Percentiles rank a stretch among this genome's conserved stretches.
These are phyloP conservation scores for Urocynchramus pylzowi DNA, from an alignment of 2,113 vertebrate species.

Conservation along the genomic window DNA sequence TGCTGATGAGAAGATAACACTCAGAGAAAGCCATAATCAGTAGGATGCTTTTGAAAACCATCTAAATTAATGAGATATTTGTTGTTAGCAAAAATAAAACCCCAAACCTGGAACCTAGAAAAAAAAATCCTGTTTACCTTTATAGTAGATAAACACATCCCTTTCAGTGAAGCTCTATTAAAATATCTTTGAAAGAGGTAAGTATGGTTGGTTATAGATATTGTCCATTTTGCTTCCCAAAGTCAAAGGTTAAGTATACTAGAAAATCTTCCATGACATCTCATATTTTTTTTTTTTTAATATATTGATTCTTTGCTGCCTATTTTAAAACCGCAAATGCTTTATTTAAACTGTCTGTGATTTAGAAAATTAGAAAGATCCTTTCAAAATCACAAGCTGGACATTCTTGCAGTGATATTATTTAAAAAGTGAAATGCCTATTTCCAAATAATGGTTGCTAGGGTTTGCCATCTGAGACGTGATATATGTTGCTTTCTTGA, in stretches of 20 bases:
- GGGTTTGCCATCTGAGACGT: accelerated
- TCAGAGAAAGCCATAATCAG: background rate
- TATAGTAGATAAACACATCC: background rate
- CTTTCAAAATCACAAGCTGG: background rate
- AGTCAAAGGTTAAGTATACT: background rate
- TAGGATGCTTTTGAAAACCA: background rate
- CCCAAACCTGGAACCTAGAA: background rate
- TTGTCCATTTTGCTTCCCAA: background rate
- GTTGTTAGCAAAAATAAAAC: background rate
- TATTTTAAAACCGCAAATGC: background rate
- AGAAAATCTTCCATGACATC: background rate
- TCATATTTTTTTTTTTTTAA: background rate
- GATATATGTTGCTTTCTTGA: background rate
- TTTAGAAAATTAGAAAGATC: background rate
- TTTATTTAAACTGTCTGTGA: background rate
- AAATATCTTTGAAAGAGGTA: background rate
- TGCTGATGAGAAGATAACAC: background rate
- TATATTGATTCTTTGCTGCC: background rate
- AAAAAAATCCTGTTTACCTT: background rate
- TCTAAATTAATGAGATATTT: background rate
- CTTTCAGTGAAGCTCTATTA: background rate
- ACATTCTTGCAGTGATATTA: background rate
- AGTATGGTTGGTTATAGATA: background rate
- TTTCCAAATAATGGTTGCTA: background rate
- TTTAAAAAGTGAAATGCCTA: background rate